Evolutionary conservation across 2,113 vertebrate species (phyloP).

Genomic region (Daubentonia madagascariensis): DNA sequence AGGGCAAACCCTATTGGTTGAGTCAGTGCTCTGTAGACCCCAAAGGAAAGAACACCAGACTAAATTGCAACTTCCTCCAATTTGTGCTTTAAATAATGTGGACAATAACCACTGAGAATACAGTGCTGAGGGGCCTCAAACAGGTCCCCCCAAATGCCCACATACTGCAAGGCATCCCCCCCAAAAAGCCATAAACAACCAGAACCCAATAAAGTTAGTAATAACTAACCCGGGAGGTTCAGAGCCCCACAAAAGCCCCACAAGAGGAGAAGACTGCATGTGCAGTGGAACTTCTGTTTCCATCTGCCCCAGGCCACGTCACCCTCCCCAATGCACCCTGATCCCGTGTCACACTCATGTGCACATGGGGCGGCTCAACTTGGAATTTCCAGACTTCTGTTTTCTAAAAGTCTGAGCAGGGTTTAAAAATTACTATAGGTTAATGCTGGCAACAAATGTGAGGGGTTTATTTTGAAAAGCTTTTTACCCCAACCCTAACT

Average conservation of each 20-base stretch:
- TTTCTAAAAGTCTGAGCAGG: background rate
- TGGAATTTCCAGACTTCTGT: slow-evolving; percentile 54
- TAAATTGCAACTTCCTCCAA: too few species aligned
- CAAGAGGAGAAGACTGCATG: background rate
- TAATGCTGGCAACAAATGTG: background rate
- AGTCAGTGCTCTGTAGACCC: background rate
- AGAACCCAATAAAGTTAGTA: background rate
- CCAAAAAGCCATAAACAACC: background rate
- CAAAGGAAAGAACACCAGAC: background rate
- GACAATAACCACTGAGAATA: background rate
- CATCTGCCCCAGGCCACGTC: background rate
- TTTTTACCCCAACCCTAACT: too few species aligned
- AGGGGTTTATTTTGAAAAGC: background rate
- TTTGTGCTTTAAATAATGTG: background rate
- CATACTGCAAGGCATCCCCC: background rate
- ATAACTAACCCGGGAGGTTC: background rate
- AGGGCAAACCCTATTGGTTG: background rate
- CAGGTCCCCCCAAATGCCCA: background rate
- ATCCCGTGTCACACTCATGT: background rate
- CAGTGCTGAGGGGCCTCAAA: background rate
- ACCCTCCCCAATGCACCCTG: background rate
- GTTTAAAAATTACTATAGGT: background rate
- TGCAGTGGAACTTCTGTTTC: background rate
- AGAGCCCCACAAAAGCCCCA: background rate
- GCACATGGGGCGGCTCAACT: background rate